Base-by-base conservation (phyloP, 1,140 invertebrate genomes). In the Zaprionus kolodkinae region DNA sequence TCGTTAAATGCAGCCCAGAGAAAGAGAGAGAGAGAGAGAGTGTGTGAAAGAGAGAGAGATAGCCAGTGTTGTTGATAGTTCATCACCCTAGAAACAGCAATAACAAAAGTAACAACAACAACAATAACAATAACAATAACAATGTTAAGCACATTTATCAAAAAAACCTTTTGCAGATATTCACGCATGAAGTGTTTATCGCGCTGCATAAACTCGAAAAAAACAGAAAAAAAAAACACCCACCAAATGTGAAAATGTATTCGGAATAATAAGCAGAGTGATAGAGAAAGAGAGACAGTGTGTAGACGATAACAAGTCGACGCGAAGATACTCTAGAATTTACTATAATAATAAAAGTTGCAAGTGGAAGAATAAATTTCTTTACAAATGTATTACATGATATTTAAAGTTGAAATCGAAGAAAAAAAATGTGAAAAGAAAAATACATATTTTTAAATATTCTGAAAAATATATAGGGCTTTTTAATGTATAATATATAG, bases 131-230 rank as follows among this genome's bases (percentile, higher is more conserved):
- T 48, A 48, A 66, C 48, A 69, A 61, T 65, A 73, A 73, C 62
- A 67, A 84, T 54, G 54, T 61, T 57, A 68, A 84, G 84, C 83
- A 75, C 72, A 75, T 79, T 87, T 87, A 87, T 87, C 79, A 82
- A 82, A 63, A 63, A 70, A 82, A 73, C 76, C 78, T 76, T 85
- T 89, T 79, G 78, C 86, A 79, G 85, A 89, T 89, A 89, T 89
- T 89, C 86, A 89, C 85, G 86, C 85, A 90, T 89, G 85, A 89
- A 85, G 85, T 89, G 85, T 85, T 89, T 89, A 89, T 89, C 85
- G 78, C 86, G 81, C 86, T 79, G 81, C 56, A 79, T 69, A 81
- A 90, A 73, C 70, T 75, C 63, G 13, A 73, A 68, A 73, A 68
- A 70, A 21, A 21, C 21, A 21, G 21, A 21, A 21, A 21, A 21